phyloP scores from a whole-genome alignment of 2,113 vertebrate species.

The Glaucomys volans region DNA sequence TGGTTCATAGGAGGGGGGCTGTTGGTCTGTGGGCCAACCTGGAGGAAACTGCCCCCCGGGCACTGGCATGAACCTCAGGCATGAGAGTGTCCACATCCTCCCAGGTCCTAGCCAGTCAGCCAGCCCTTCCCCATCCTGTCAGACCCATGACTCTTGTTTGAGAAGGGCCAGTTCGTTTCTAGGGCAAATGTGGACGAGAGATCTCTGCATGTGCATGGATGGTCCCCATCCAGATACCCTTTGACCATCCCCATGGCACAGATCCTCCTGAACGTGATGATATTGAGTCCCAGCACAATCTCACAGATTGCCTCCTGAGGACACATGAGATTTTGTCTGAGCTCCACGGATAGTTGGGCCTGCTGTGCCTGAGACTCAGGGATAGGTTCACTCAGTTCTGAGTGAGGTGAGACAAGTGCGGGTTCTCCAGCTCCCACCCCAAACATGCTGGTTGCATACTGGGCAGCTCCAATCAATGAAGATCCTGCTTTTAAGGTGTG shows the following conservation, averaged over 20 bases:
- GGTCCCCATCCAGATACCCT: too few species aligned
- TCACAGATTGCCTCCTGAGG: too few species aligned
- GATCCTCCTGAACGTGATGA: background rate
- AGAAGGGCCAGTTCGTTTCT: background rate
- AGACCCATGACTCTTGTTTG: background rate
- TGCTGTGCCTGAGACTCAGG: too few species aligned
- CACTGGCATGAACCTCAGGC: background rate
- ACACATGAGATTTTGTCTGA: background rate
- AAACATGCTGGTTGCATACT: too few species aligned
- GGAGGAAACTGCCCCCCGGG: too few species aligned
- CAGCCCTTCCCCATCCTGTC: background rate
- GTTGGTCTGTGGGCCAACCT: too few species aligned
- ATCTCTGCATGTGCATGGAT: background rate
- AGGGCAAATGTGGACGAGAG: background rate
- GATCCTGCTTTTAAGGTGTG: background rate
- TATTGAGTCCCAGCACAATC: background rate
- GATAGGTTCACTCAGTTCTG: too few species aligned
- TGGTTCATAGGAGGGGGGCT: background rate
- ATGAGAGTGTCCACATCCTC: background rate
- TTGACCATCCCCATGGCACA: background rate
- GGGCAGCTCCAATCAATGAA: too few species aligned
- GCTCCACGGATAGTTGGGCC: background rate
- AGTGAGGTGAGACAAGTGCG: too few species aligned
- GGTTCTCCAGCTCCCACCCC: too few species aligned
- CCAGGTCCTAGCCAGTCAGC: background rate